phyloP scores from a whole-genome alignment of 2,797 vertebrate genomes.

The Lagorchestes hirsutus region DNA sequence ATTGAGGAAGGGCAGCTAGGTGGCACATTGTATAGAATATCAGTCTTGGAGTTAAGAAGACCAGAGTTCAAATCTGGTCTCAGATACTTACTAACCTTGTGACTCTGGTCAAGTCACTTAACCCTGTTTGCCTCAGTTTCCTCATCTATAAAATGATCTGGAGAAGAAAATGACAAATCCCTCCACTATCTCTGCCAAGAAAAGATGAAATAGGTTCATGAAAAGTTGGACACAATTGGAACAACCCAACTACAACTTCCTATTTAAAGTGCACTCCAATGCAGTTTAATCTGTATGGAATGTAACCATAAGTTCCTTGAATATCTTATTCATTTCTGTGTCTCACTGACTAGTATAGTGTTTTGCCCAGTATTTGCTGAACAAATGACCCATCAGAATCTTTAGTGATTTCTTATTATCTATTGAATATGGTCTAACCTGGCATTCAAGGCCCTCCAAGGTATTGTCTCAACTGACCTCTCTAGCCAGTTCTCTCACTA shows the following conservation, averaged over 20 bases:
- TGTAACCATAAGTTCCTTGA: neutral
- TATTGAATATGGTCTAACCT: neutral
- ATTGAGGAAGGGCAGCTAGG: neutral
- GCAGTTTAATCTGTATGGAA: neutral
- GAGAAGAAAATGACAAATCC: neutral
- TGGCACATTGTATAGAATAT: neutral
- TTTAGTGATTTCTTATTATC: neutral
- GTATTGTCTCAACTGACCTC: neutral
- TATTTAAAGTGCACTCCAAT: neutral
- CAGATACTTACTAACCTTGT: neutral
- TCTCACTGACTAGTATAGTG: neutral
- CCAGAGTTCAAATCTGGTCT: neutral
- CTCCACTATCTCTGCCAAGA: neutral
- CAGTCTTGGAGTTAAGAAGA: neutral
- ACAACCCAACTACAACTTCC: neutral
- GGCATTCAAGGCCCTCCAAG: neutral
- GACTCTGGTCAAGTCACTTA: neutral
- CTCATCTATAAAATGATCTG: neutral
- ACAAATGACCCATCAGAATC: neutral
- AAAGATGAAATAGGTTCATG: neutral
- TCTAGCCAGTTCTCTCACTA: neutral
- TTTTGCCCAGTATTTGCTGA: neutral
- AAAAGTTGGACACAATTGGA: neutral
- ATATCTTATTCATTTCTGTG: too few species aligned
- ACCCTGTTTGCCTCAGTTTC: neutral